A percentile compares a stretch with the other conserved stretches of the same genome.
phyloP scores from a whole-genome alignment of 1,140 invertebrate species.

The Panagrolaimus sp. region DNA sequence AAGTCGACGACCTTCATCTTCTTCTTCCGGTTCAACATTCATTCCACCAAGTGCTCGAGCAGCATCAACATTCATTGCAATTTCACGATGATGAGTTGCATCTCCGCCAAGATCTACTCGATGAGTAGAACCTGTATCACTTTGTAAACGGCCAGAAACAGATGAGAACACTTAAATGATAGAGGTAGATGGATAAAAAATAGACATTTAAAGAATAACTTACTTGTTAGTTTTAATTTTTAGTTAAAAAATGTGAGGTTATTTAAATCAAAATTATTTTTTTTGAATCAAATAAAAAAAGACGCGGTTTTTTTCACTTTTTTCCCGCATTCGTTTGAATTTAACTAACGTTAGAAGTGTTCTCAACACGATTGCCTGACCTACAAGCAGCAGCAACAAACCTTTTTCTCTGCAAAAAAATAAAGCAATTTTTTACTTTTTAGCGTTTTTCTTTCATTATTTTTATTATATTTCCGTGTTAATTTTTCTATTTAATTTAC shows the following conservation, averaged over 20 bases:
- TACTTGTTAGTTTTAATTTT: too few relatives aligned
- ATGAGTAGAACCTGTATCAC: neutral
- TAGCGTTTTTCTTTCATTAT: too few relatives aligned
- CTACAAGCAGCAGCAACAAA: too few relatives aligned
- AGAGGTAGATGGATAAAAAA: neutral
- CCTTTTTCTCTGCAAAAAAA: too few relatives aligned
- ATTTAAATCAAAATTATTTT: too few relatives aligned
- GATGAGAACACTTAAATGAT: neutral
- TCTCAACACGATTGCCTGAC: too few relatives aligned
- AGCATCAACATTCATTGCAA: neutral
- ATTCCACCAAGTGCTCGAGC: neutral
- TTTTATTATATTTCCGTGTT: too few relatives aligned
- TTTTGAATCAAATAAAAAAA: too few relatives aligned
- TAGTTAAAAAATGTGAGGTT: too few relatives aligned
- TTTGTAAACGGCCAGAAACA: neutral
- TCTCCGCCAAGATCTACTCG: constrained; percentile 1
- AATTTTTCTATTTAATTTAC: neutral
- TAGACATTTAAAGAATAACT: neutral
- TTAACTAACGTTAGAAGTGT: too few relatives aligned
- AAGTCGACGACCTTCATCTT: constrained; percentile 3
- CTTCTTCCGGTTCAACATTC: neutral
- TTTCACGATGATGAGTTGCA: constrained; percentile 9
- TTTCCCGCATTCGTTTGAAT: constrained; percentile 1
- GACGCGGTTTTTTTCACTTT: neutral
- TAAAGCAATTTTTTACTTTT: too few relatives aligned